These are phyloP conservation scores for Caloenas nicobarica DNA, from an alignment of 2,113 vertebrate species.

Conservation along the genomic window DNA sequence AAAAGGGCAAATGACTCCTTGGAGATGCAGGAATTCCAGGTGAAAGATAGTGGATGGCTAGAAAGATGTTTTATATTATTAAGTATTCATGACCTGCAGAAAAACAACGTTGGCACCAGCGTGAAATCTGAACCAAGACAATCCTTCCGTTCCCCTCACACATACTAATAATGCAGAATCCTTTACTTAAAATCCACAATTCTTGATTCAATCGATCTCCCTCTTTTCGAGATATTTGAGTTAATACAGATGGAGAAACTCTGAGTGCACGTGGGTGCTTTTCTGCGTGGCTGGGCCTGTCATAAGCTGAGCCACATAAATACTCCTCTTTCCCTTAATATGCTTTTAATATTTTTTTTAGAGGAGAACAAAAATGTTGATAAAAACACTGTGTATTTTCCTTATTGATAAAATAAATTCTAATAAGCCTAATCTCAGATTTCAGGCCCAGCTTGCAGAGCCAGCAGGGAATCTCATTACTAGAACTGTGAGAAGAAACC, in stretches of 20 bases:
- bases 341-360: background rate
- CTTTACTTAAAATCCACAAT: background rate
- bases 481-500: background rate
- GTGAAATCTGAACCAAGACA: background rate
- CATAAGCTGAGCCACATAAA: background rate
- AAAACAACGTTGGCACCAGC: background rate
- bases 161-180: background rate
- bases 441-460: background rate
- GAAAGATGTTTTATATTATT: background rate
- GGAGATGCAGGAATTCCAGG: background rate
- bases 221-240: background rate
- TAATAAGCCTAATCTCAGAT: background rate
- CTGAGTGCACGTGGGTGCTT: fast-evolving
- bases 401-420: background rate
- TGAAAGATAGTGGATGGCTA: background rate
- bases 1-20: background rate
- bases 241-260: background rate
- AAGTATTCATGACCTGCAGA: background rate
- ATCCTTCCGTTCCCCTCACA: background rate
- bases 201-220: background rate
- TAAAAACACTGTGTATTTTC: background rate
- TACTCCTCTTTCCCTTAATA: background rate
- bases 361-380: background rate
- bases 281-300: background rate
- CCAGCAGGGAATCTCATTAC: background rate